Evolutionary conservation across 2,113 vertebrate species (phyloP).

Genomic region (Tamias sibiricus): DNA sequence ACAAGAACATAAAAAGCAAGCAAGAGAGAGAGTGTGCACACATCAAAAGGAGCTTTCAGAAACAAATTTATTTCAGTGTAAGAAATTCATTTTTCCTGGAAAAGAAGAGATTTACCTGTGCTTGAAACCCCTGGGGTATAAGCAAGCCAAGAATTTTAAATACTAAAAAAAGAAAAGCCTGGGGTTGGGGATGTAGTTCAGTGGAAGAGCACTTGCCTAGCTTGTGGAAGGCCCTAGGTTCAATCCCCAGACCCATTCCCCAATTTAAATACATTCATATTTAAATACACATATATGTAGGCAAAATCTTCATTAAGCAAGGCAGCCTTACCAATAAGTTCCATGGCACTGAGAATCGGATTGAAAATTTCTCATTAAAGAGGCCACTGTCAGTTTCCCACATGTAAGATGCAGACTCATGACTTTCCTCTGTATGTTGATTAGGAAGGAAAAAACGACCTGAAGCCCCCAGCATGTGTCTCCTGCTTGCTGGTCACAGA

Average conservation of each 20-base stretch:
- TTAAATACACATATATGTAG: too few relatives aligned
- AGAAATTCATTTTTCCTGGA: not conserved
- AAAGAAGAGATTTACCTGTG: not conserved
- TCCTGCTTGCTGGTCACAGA: not conserved
- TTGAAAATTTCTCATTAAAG: not conserved
- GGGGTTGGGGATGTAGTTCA: too few relatives aligned
- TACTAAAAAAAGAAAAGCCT: not conserved
- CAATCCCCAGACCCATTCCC: too few relatives aligned
- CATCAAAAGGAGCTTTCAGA: not conserved
- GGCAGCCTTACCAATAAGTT: not conserved
- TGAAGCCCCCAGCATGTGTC: not conserved
- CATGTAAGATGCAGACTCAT: not conserved
- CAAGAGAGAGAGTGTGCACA: not conserved
- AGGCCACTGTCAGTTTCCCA: not conserved
- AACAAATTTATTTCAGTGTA: not conserved
- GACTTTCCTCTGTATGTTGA: not conserved
- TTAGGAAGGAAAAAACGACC: not conserved
- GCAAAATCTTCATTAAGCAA: not conserved
- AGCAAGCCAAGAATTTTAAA: constrained; percentile 16
- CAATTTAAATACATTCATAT: too few relatives aligned
- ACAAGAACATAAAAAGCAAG: not conserved
- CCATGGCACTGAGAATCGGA: not conserved
- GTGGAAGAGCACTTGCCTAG: too few relatives aligned
- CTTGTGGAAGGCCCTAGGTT: too few relatives aligned
- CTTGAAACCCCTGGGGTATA: not conserved